These are phyloP conservation scores for Lissocephala sabroskyi DNA, from an alignment of 2,888 invertebrate species.

Conservation along the genomic window DNA sequence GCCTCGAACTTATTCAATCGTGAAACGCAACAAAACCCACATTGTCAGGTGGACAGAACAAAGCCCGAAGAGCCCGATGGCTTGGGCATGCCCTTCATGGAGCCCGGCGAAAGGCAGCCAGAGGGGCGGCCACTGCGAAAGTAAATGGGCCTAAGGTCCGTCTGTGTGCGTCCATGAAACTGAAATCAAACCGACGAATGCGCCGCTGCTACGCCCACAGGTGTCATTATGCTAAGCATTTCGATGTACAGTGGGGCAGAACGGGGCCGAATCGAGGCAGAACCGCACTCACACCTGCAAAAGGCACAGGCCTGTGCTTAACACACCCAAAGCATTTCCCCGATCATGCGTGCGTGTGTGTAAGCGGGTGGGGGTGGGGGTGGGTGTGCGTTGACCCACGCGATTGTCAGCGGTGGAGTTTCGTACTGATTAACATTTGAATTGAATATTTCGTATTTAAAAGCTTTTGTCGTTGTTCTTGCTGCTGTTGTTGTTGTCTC, in stretches of 20 bases:
- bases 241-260: slow-evolving; percentile 53
- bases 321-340: slow-evolving; percentile 33
- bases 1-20: slow-evolving; percentile 59
- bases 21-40: slow-evolving; percentile 41
- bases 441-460: slow-evolving; percentile 49
- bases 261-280: slow-evolving; percentile 43
- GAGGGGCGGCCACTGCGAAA: slow-evolving; percentile 11
- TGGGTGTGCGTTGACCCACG: slow-evolving; percentile 4
- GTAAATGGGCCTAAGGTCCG: slow-evolving; percentile 27
- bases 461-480: slow-evolving; percentile 29
- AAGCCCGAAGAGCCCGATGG: neutral
- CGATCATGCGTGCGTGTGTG: slow-evolving; percentile 8
- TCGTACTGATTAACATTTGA: slow-evolving; percentile 60
- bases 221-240: slow-evolving; percentile 51
- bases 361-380: slow-evolving; percentile 8
- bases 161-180: slow-evolving; percentile 50
- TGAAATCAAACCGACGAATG: slow-evolving; percentile 11
- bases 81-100: slow-evolving; percentile 45
- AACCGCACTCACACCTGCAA: slow-evolving; percentile 44
- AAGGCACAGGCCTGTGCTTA: slow-evolving; percentile 13
- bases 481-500: slow-evolving; percentile 61
- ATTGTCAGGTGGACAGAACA: slow-evolving; percentile 11
- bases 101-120: no score
- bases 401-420: slow-evolving; percentile 49
- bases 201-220: slow-evolving; percentile 41